Percentiles rank a stretch among this genome's conserved stretches.
phyloP scores from a whole-genome alignment of 2,113 vertebrate species.

The Hystrix cristata region DNA sequence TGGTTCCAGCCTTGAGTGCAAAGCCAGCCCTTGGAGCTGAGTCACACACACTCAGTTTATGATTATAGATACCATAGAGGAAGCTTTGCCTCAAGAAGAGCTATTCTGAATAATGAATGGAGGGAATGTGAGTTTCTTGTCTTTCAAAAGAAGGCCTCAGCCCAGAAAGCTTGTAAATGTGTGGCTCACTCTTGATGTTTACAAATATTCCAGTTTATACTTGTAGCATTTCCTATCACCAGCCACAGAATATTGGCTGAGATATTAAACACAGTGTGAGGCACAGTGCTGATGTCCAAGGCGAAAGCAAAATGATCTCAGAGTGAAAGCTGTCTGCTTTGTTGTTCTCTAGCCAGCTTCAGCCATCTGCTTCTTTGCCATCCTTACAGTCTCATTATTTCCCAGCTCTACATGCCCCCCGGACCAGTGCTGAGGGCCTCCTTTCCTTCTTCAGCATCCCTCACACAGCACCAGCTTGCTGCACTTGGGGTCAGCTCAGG shows the following conservation, averaged over 20 bases:
- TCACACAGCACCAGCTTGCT: rapidly evolving
- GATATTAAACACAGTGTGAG: not conserved
- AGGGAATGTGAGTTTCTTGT: not conserved
- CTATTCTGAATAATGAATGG: not conserved
- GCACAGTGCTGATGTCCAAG: not conserved
- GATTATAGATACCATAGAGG: not conserved
- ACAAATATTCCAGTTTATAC: not conserved
- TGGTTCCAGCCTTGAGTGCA: not conserved
- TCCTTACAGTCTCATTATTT: not conserved
- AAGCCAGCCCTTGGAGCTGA: not conserved
- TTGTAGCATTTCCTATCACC: not conserved
- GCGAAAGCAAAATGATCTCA: too few relatives aligned
- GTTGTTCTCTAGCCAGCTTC: not conserved
- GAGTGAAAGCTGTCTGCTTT: not conserved
- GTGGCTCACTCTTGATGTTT: not conserved
- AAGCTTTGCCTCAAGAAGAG: not conserved
- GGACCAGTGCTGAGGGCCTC: not conserved
- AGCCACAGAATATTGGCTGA: not conserved
- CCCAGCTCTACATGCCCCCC: rapidly evolving
- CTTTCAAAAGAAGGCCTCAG: not conserved
- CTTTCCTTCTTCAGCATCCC: not conserved
- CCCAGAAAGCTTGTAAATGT: not conserved
- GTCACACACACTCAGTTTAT: not conserved
- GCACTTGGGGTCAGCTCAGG: rapidly evolving
- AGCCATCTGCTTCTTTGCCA: not conserved